Base-by-base conservation (phyloP, 2,113 vertebrate species). In the Phalacrocorax pelagicus region DNA sequence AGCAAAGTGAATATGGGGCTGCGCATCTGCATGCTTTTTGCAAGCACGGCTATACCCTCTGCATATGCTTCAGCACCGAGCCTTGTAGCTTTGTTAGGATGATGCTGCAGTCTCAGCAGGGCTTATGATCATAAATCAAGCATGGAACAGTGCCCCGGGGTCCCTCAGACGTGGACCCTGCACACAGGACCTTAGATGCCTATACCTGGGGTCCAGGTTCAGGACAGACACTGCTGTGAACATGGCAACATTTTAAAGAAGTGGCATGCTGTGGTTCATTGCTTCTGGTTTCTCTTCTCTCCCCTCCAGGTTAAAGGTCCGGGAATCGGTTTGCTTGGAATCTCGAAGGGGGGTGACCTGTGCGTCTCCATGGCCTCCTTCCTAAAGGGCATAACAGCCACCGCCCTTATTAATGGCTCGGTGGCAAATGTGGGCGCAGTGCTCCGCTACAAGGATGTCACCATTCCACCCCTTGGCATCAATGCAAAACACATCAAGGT, bases 341-440 rank as follows among this genome's bases (percentile, higher is more conserved):
- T 98, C 89, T 99, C 99, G 1, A 98, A 99, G 63, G 98, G 98
- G 20, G 99, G 98, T 34, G 98, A 98, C 61, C 82, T 99, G 57
- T 99, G 99, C 5, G 4, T 99, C 86, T 98, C 96, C 4, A 99
- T 99, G 98, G 97, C 99, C 17, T 98, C 99, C 15, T 99, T 99
- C 92, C 97, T 99, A 44, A 97, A 98, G 79, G 98, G 98, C 55
- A 96, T 99, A 86, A 86, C 97, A 4, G 99, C 99, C 15, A 98
- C 98, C 0, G 98, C 98, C 59, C 98, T 98, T 24, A 98, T 99
- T 92, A 99, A 99, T 1, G 92, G 96, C 90, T 98, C 98, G 2
- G 98, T 92, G 58, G 98, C 98, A 44, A 98, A 98, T n/a, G 96
- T 95, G 29, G 88, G 93, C 5, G 84, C 74, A n/a, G 69, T 86